These are phyloP conservation scores for Stercorarius parasiticus DNA, from an alignment of 2,113 vertebrate species.

Conservation along the genomic window DNA sequence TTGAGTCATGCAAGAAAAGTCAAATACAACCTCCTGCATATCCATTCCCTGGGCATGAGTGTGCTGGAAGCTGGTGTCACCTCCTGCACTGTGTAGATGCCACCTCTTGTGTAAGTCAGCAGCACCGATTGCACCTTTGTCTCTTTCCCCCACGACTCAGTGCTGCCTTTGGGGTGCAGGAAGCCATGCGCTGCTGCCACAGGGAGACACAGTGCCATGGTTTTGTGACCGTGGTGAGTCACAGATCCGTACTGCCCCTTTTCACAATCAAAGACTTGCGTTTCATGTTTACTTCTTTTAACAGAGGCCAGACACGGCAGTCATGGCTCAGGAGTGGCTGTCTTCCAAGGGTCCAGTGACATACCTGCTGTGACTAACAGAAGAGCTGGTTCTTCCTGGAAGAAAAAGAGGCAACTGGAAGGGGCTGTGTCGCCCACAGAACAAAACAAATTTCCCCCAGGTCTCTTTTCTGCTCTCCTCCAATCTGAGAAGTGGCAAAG, in stretches of 20 bases:
- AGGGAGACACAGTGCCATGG: accelerated
- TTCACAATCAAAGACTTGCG: not conserved
- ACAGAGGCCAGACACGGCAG: not conserved
- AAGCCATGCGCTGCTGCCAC: not conserved
- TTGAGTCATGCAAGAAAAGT: not conserved
- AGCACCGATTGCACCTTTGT: not conserved
- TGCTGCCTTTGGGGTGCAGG: not conserved
- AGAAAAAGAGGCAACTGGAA: not conserved
- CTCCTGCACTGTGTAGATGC: not conserved
- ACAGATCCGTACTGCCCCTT: accelerated
- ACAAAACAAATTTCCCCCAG: not conserved
- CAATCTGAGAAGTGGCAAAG: not conserved
- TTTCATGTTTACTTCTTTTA: not conserved
- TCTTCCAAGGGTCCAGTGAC: not conserved
- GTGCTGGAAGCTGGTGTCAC: not conserved
- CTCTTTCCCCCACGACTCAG: accelerated
- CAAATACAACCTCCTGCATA: not conserved
- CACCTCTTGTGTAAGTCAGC: not conserved
- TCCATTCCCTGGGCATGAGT: not conserved
- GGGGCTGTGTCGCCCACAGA: not conserved
- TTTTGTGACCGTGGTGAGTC: not conserved
- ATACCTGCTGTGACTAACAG: not conserved
- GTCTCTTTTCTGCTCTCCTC: not conserved
- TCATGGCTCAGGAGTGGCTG: not conserved
- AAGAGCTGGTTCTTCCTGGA: not conserved